Conservation (phyloP, 2,113 vertebrate genomes). For the Nymphicus hollandicus region DNA sequence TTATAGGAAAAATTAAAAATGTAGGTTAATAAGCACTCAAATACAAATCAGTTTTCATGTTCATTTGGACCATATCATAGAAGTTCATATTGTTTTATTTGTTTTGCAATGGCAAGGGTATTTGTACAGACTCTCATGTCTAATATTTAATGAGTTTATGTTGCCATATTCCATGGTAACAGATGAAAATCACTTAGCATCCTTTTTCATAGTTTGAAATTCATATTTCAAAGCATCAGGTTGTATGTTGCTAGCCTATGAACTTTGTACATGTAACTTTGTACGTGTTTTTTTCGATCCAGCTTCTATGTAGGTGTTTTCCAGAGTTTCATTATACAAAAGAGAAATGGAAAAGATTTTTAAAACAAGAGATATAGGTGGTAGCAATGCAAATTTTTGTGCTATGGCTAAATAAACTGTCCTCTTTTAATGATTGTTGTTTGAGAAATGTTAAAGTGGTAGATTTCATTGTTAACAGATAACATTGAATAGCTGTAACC, state of each 20-base stretch:
- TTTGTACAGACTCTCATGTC: not conserved
- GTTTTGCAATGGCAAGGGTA: not conserved
- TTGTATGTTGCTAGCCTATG: not conserved
- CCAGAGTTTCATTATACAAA: not conserved
- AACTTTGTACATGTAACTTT: not conserved
- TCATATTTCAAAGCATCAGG: not conserved
- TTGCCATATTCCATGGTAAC: not conserved
- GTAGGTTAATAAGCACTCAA: not conserved
- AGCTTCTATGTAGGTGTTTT: not conserved
- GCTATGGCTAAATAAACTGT: not conserved
- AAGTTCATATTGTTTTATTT: not conserved
- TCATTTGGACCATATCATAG: not conserved
- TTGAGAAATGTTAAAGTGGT: not conserved
- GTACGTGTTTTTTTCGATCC: rapidly evolving
- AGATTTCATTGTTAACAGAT: not conserved
- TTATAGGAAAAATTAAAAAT: not conserved
- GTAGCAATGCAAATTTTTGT: not conserved
- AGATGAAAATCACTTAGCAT: not conserved
- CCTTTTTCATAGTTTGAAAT: not conserved
- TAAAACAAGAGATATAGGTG: not conserved
- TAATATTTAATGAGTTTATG: not conserved
- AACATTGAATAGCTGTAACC: not conserved
- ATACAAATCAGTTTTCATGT: not conserved
- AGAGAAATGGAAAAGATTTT: not conserved
- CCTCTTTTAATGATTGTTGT: not conserved